These are phyloP conservation scores for Anadara kagoshimensis DNA, from an alignment of 1,140 invertebrate species.

Conservation along the genomic window DNA sequence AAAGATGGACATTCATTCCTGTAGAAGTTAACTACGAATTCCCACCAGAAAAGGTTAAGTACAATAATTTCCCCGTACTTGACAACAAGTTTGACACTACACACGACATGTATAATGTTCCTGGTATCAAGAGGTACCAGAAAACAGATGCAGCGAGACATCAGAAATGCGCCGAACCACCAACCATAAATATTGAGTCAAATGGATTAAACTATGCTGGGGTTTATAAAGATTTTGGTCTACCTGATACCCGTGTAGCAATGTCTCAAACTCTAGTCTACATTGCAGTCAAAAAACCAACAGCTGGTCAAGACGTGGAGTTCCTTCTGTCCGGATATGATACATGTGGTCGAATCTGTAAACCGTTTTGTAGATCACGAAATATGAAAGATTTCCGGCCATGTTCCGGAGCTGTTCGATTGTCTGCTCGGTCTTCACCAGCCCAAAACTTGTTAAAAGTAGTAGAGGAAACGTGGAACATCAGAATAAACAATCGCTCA, in stretches of 20 bases:
- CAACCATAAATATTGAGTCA: slow-evolving; percentile 58
- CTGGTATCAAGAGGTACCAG: too few relatives aligned
- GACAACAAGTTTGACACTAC: too few relatives aligned
- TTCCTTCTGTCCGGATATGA: slow-evolving; percentile 59
- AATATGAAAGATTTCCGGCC: neutral
- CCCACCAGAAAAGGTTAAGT: too few relatives aligned
- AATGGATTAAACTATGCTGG: slow-evolving; percentile 64
- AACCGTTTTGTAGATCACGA: slow-evolving; percentile 52
- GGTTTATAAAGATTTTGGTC: slow-evolving; percentile 62
- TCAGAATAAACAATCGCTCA: too few relatives aligned
- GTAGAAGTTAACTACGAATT: too few relatives aligned
- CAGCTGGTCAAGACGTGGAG: slow-evolving; percentile 30
- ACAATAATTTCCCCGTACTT: too few relatives aligned
- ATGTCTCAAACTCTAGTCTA: slow-evolving; percentile 59
- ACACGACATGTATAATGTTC: too few relatives aligned
- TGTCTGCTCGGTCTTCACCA: neutral
- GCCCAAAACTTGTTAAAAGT: too few relatives aligned
- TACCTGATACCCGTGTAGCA: slow-evolving; percentile 60
- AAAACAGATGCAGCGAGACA: too few relatives aligned
- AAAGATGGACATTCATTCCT: too few relatives aligned
- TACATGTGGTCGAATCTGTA: slow-evolving; percentile 63
- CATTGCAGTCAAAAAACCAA: slow-evolving; percentile 55
- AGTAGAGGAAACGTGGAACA: too few relatives aligned
- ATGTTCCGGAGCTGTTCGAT: slow-evolving; percentile 21
- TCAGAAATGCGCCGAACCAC: too few relatives aligned